Evolutionary conservation across 2,888 invertebrate genomes (phyloP).

Genomic region (Yponomeuta malinellus): DNA sequence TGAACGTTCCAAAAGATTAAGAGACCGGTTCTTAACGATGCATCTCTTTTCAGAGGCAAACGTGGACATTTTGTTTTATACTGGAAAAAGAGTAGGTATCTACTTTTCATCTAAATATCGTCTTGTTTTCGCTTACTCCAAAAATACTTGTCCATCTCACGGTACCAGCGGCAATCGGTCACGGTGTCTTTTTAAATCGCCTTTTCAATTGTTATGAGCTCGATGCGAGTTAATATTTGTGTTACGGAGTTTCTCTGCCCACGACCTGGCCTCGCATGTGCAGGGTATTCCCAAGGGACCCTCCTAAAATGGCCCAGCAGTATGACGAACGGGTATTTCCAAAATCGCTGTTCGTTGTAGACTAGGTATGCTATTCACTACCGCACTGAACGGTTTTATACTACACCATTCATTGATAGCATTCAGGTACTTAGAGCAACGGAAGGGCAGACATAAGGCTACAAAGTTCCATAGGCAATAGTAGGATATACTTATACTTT

Average conservation of each 20-base stretch:
- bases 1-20: too few relatives aligned
- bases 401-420: too few relatives aligned
- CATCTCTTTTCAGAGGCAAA: too few relatives aligned
- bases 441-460: too few relatives aligned
- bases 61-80: too few relatives aligned
- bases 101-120: background rate
- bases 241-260: conserved; percentile 60
- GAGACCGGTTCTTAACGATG: too few relatives aligned
- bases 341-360: background rate
- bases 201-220: conserved; percentile 52
- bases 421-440: too few relatives aligned
- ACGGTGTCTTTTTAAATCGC: conserved; percentile 47
- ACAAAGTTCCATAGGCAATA: too few relatives aligned
- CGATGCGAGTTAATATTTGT: conserved; percentile 52
- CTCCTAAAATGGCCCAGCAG: background rate
- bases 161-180: conserved; percentile 33
- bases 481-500: too few relatives aligned
- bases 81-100: too few relatives aligned
- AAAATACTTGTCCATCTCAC: background rate
- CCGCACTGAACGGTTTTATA: too few relatives aligned
- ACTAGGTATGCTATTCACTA: too few relatives aligned
- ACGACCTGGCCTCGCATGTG: conserved; percentile 42
- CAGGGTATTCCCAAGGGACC: background rate
- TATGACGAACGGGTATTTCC: background rate
- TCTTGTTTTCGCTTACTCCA: background rate